Base-by-base conservation (phyloP, 2,888 invertebrate genomes). In the Xiphydria camelus region DNA sequence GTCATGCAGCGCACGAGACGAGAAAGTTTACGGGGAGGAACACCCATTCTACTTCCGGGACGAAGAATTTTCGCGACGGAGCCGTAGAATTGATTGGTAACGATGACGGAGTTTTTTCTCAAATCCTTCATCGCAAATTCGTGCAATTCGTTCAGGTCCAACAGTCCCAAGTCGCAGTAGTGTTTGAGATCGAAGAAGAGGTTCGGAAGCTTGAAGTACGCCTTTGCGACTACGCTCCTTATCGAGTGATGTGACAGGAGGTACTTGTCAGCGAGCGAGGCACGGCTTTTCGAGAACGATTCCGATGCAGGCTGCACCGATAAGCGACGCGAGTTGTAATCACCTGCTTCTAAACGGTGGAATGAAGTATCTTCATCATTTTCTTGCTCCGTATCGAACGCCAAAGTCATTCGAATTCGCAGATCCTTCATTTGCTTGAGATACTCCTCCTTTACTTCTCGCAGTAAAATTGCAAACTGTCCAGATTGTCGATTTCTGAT, bases 81-180 rank as follows among this genome's bases (percentile, higher is more conserved):
- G 1, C 75, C 72, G 52, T 78, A 79, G 74, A 78, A 79, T 10
- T 67, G 62, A 61, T 76, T 76, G 6, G 72, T 70, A 19, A 81
- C 62, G 4, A 65, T 71, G 0, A 71, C 59, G 2, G 75, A 70
- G 1, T 62, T 67, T 45, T 73, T 76, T 14, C 73, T 75, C 17
- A 81, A 55, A 37, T 73, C 73, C 7, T 48, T 64, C 9, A 48
- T 57, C 31, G 68, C 63, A 12, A 55, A 54, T 4, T 56, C 66
- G 25, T 59, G 65, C 51, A 76, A 65, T 10, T 68, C 66, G 2
- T 49, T 39, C 6, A 75, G 47, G 1, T 61, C 54, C 9, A 69
- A 39, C 12, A 57, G 47, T 2, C 63, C 59, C 1, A 41, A 10
- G 0, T 36, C 21, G 15, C 53, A 56, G 32, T 68, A 71, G 4